Evolutionary conservation across 2,888 invertebrate genomes (phyloP).

Genomic region (Pocota personata): DNA sequence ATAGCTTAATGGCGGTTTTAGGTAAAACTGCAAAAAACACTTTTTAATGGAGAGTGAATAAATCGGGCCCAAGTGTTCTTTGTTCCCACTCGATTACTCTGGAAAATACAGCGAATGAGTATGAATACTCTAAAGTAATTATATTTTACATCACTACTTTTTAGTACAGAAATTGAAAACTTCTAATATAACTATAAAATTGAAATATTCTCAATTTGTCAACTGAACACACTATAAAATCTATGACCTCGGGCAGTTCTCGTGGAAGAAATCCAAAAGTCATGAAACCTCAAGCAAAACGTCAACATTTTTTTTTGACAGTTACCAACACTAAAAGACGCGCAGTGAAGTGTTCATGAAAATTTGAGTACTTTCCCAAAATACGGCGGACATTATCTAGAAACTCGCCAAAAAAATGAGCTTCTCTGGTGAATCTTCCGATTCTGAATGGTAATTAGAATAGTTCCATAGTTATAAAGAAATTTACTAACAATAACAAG

Average conservation of each 20-base stretch:
- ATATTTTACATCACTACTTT: too few species aligned
- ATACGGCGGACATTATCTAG: background rate
- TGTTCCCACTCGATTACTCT: too few species aligned
- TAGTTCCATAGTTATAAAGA: background rate
- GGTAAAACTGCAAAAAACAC: too few species aligned
- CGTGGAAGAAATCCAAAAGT: background rate
- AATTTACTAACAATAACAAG: conserved; percentile 26
- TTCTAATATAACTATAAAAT: too few species aligned
- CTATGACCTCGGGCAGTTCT: background rate
- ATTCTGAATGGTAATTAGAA: conserved; percentile 79
- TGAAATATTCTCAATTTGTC: too few species aligned
- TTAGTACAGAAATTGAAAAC: too few species aligned
- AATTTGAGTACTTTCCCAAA: background rate
- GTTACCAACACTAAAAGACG: conserved; percentile 23
- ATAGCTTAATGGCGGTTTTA: too few species aligned
- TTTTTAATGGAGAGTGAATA: too few species aligned
- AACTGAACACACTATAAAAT: background rate
- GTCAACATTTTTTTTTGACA: conserved; percentile 48
- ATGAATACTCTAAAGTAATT: too few species aligned
- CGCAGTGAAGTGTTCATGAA: conserved; percentile 30
- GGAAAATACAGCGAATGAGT: too few species aligned
- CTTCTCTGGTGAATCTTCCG: conserved; percentile 79
- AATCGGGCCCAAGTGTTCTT: too few species aligned
- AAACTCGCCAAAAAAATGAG: conserved; percentile 76
- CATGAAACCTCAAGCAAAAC: background rate